Percentiles rank a stretch among this genome's conserved stretches.
Evolutionary conservation across 1,140 invertebrate species (phyloP).

Genomic region (Arctopsyche grandis): DNA sequence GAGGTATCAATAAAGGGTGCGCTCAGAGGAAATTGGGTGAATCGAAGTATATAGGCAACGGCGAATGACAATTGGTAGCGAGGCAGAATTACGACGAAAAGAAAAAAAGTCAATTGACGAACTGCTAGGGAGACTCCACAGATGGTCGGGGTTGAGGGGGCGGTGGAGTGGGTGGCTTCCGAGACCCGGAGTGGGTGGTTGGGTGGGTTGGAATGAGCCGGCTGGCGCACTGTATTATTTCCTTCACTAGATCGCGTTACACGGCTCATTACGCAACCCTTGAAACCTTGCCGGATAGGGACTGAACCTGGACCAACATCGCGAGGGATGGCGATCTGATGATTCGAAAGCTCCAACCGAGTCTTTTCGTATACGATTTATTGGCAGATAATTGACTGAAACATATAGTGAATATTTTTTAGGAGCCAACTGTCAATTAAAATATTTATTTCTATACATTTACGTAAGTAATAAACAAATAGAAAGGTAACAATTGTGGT

Average conservation of each 20-base stretch:
- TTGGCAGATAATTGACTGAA: too few relatives aligned
- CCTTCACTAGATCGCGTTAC: slow-evolving; percentile 53
- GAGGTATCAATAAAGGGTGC: slow-evolving; percentile 30
- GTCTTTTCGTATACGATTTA: background rate
- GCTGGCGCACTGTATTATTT: slow-evolving; percentile 50
- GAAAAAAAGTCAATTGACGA: slow-evolving; percentile 34
- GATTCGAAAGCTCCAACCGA: background rate
- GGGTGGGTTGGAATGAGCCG: slow-evolving; percentile 18
- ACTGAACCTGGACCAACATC: background rate
- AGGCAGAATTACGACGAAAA: slow-evolving; percentile 11
- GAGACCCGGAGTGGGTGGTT: background rate
- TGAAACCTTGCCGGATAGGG: slow-evolving; percentile 29
- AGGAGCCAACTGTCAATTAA: too few relatives aligned
- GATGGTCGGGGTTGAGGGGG: background rate
- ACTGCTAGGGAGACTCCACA: too few relatives aligned
- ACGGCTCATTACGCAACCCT: slow-evolving; percentile 52
- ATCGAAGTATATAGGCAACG: slow-evolving; percentile 32
- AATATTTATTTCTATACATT: too few relatives aligned
- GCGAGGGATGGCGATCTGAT: background rate
- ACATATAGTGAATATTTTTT: too few relatives aligned
- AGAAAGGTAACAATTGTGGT: too few relatives aligned
- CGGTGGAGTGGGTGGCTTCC: background rate
- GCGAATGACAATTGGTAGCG: slow-evolving; percentile 40
- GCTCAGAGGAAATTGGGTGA: slow-evolving; percentile 33
- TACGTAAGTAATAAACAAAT: too few relatives aligned